Base-by-base conservation (phyloP, 1,140 invertebrate genomes). In the Ceratina australensis region DNA sequence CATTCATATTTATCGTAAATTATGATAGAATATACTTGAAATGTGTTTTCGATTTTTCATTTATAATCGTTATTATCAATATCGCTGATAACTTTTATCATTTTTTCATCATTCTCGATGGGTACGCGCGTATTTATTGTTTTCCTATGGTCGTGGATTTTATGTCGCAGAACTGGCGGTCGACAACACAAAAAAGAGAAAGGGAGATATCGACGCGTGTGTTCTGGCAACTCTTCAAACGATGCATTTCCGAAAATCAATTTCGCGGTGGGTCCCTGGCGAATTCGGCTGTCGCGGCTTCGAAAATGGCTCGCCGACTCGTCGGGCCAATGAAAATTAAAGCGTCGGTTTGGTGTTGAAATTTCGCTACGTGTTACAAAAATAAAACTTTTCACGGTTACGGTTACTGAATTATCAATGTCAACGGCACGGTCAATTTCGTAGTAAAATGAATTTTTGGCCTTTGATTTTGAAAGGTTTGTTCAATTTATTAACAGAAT, bases 221-320 rank as follows among this genome's bases (percentile, higher is more conserved):
- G 60, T 82, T 61, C 74, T 86, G 85, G 83, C 85, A 85, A 52
- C 50, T 33, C 76, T 81, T 86, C 85, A 85, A 85, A 76, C 59
- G 72, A 78, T 75, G 74, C 72, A 78, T 86, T 85, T 76, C 52
- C 26, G 61, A 77, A 83, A 83, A 86, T 86, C 83, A 83, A 85
- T 85, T 68, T 73, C 42, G 64, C 74, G 72, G 65, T 16, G 42
- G 61, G 49, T 80, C 73, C 68, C 81, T 26, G 57, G 63, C 49
- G 69, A 57, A 69, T 77, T 76, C 72, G n/a, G 59, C 73, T 72
- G 81, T 61, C 68, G 59, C 20, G 42, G 52, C 22, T 75, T 28
- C 24, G 33, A 24, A 72, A 57, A 42, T 54, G 33, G 42, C 66
- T 77, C 56, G 57, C 60, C 33, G 33, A 42, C 33, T 42, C 60